phyloP scores from a whole-genome alignment of 2,888 invertebrate genomes.

The Omphaloscelis lunosa region DNA sequence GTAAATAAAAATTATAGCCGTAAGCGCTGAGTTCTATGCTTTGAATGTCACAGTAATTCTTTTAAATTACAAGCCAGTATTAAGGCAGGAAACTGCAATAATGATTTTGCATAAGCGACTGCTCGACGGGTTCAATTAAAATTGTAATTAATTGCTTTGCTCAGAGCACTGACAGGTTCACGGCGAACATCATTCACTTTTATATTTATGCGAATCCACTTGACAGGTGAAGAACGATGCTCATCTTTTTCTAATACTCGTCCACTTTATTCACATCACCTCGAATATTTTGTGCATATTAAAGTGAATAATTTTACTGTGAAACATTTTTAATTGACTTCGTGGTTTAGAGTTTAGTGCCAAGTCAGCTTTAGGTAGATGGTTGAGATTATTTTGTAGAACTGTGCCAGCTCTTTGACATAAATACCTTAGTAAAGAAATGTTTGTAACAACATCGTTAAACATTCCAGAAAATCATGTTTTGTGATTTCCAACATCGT shows the following conservation, averaged over 20 bases:
- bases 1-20: slow-evolving; percentile 62
- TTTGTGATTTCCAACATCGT: slow-evolving; percentile 16
- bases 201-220: slow-evolving; percentile 87
- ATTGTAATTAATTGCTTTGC: slow-evolving; percentile 88
- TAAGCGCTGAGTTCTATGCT: slow-evolving; percentile 48
- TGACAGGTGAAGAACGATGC: slow-evolving; percentile 84
- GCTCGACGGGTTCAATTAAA: slow-evolving; percentile 85
- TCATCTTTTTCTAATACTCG: slow-evolving; percentile 78
- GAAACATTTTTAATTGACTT: background rate
- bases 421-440: slow-evolving; percentile 7
- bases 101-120: slow-evolving; percentile 80
- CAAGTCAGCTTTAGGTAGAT: background rate
- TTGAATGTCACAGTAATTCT: slow-evolving; percentile 66
- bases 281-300: slow-evolving; percentile 26
- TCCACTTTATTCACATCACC: slow-evolving; percentile 69
- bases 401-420: background rate
- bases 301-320: background rate
- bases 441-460: background rate
- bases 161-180: slow-evolving; percentile 83
- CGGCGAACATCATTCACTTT: slow-evolving; percentile 87
- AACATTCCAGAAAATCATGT: slow-evolving; percentile 19
- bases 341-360: background rate
- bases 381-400: slow-evolving; percentile 3
- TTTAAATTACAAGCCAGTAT: slow-evolving; percentile 64
- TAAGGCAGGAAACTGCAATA: slow-evolving; percentile 72